Conservation (phyloP, 1,140 invertebrate genomes). For the Radopholus similis region DNA sequence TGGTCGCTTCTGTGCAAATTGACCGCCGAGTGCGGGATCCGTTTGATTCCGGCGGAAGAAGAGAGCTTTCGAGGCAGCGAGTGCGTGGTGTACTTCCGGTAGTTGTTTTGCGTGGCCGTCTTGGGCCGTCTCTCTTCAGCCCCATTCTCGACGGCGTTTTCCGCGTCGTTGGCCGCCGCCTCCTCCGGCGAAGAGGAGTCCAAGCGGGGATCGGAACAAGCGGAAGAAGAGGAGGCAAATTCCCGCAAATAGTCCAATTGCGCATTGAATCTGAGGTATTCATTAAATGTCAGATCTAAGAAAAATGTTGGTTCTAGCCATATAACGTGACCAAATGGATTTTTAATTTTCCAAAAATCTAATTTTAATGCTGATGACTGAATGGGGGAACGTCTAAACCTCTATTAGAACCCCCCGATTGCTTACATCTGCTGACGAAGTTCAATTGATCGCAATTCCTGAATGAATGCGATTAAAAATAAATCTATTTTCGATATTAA, state of each 20-base stretch:
- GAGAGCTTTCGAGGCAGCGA: constrained; percentile 10
- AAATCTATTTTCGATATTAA: constrained; percentile 11
- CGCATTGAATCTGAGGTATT: constrained; percentile 8
- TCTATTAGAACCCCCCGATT: not conserved
- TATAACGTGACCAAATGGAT: too few species aligned
- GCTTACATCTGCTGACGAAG: constrained; percentile 54
- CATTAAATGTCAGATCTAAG: too few species aligned
- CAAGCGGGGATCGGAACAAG: not conserved
- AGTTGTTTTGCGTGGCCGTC: not conserved
- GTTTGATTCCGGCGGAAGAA: not conserved
- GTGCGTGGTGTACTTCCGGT: constrained; percentile 11
- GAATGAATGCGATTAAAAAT: not conserved
- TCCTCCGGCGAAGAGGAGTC: not conserved
- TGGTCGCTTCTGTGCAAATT: too few species aligned
- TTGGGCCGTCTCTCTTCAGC: not conserved
- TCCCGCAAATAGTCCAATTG: constrained; percentile 37
- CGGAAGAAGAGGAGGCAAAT: constrained; percentile 5
- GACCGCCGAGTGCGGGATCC: not conserved
- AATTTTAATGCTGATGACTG: too few species aligned
- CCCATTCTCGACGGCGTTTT: not conserved
- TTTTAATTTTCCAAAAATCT: too few species aligned
- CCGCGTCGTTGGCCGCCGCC: not conserved
- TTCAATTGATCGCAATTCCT: constrained; percentile 21
- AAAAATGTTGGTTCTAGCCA: too few species aligned
- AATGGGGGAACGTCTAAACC: not conserved